A percentile compares a stretch with the other conserved stretches of the same genome.
These are phyloP conservation scores for Corythaixoides concolor DNA, from an alignment of 2,113 vertebrate genomes.

Conservation along the genomic window DNA sequence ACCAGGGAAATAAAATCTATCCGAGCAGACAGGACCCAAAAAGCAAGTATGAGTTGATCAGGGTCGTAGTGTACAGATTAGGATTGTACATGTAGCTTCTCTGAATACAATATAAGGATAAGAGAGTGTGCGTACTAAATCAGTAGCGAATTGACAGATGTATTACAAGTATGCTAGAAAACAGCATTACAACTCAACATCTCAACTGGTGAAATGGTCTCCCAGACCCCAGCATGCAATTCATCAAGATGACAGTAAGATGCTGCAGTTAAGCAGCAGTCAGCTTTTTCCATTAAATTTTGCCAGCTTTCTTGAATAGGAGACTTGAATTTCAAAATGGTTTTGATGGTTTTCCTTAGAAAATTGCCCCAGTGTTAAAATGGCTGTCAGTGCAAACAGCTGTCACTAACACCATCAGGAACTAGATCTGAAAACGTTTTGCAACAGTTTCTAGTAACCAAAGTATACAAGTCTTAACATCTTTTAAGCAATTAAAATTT, in stretches of 20 bases:
- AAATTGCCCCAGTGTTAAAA: background rate
- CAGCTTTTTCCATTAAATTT: background rate
- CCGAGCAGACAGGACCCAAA: background rate
- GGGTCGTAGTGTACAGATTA: background rate
- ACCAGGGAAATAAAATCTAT: background rate
- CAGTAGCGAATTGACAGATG: background rate
- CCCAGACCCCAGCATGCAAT: background rate
- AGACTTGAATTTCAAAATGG: background rate
- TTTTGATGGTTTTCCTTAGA: background rate
- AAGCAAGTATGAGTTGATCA: background rate
- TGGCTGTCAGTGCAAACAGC: background rate
- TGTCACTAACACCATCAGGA: background rate
- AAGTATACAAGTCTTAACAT: background rate
- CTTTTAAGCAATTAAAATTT: background rate
- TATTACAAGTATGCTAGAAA: background rate
- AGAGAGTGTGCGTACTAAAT: background rate
- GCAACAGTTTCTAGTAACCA: background rate
- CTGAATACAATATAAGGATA: background rate
- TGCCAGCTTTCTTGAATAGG: background rate
- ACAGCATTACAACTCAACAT: background rate
- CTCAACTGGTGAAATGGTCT: background rate
- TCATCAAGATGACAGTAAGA: background rate
- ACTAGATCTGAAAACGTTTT: background rate
- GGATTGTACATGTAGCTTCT: background rate
- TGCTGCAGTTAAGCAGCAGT: background rate